Evolutionary conservation across 2,113 vertebrate species (phyloP).

Genomic region (Phyllostomus discolor): DNA sequence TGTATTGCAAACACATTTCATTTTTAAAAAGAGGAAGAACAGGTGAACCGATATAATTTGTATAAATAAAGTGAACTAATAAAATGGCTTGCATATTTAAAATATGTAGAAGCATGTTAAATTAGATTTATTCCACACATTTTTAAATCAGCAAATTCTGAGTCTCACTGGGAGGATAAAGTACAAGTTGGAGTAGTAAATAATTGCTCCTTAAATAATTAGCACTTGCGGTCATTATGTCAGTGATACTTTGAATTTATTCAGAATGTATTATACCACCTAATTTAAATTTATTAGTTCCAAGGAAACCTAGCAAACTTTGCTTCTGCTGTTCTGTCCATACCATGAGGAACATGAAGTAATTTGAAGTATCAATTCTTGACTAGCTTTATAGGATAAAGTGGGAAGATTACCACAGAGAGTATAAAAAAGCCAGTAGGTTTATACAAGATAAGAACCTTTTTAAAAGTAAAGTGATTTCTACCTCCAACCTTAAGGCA

Average conservation of each 20-base stretch:
- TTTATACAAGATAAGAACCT: neutral
- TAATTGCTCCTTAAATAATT: neutral
- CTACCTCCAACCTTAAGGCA: neutral
- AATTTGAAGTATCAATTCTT: neutral
- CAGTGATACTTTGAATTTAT: neutral
- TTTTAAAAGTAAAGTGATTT: neutral
- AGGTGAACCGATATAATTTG: neutral
- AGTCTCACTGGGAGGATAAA: neutral
- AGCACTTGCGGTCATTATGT: neutral
- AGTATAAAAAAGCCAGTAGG: neutral
- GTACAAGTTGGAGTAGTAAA: neutral
- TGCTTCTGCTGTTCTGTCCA: neutral
- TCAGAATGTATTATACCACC: neutral
- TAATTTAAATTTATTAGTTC: neutral
- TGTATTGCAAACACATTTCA: neutral
- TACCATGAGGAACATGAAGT: neutral
- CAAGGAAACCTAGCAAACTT: neutral
- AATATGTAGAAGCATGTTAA: neutral
- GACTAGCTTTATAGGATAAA: neutral
- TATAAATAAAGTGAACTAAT: neutral
- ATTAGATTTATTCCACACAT: neutral
- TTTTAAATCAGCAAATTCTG: neutral
- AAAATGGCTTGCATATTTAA: neutral
- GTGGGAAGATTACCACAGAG: neutral
- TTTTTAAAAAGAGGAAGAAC: neutral